These are phyloP conservation scores for Zaprionus capensis DNA, from an alignment of 1,140 invertebrate genomes.

Conservation along the genomic window DNA sequence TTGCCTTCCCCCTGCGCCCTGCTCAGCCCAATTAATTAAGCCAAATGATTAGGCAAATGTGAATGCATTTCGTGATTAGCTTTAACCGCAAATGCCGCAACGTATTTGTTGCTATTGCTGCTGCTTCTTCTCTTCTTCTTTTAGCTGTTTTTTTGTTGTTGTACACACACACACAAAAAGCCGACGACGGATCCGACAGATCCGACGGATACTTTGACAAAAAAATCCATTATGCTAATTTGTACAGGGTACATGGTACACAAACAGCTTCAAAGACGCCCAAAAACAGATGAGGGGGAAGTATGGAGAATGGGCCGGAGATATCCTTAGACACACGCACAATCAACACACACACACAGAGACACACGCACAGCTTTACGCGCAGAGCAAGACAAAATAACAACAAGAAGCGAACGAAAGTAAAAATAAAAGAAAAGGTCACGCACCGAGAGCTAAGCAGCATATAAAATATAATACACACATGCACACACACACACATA, in stretches of 20 bases:
- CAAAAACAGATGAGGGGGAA: conserved; percentile 57
- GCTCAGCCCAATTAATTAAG: conserved; percentile 74
- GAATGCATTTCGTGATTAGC: conserved; percentile 81
- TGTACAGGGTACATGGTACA: conserved; percentile 58
- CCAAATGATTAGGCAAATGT: conserved; percentile 77
- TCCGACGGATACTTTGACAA: conserved; percentile 65
- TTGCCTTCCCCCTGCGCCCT: conserved; percentile 7
- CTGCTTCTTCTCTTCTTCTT: background rate
- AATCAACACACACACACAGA: conserved; percentile 12
- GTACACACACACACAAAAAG: conserved; percentile 16
- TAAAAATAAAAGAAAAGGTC: conserved; percentile 80
- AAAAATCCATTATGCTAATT: conserved; percentile 82
- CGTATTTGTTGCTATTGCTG: conserved; percentile 1
- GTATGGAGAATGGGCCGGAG: conserved; percentile 40
- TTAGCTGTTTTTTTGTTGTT: background rate
- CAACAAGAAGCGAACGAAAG: conserved; percentile 58
- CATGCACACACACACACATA: conserved; percentile 21
- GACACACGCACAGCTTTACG: background rate
- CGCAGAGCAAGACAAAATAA: conserved; percentile 44
- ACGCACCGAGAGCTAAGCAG: conserved; percentile 80
- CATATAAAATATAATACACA: conserved; percentile 75
- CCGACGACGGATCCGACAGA: conserved; percentile 24
- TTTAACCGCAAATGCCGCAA: conserved; percentile 64
- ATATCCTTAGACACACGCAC: conserved; percentile 40
- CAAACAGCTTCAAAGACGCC: conserved; percentile 70